Base-by-base conservation (phyloP, 2,888 invertebrate genomes). In the Aquatica leii region DNA sequence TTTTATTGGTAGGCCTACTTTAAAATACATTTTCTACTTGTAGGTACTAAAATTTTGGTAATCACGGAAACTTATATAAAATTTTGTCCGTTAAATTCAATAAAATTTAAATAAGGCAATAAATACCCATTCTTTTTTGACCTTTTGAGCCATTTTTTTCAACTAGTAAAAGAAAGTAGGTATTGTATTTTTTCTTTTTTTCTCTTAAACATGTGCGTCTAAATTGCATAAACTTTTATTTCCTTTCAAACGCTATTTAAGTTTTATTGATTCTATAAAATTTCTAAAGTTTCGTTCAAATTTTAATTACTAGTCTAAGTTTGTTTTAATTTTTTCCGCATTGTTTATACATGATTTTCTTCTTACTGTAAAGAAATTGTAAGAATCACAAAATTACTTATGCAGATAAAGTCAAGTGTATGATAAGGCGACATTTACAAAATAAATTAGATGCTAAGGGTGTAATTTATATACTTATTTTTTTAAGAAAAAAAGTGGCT, bases 101-200 rank as follows among this genome's bases (percentile, higher is more conserved):
- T 55, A 59, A 59, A 55, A 54, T 51, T 64, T 20, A 59, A 64
- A 64, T 64, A 41, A 56, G 34, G 50, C 20, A 37, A 54, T 64
- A 58, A 58, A 53, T 58, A 41, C 51, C 43, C 41, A 52, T 35
- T 57, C 24, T 24, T 53, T 57, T 40, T 52, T 58, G 52, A 53
- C 62, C 54, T 60, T 60, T 56, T 43, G 48, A 17, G 35, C 48
- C 48, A 37, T 17, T 54, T 54, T 43, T 31, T 57, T 49, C 12
- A 1, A 18, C n/a, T 17, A 3, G 20, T 40, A 59, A 59, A 59
- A 59, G 59, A 59, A 59, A 59, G 59, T 59, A 59, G 58, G 48
- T 18, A 46, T 46, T n/a, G 9, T 20, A 11, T 9, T 17, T 37
- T n/a, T 53, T 53, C 34, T 43, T 46, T 21, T 54, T 50, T 54